Evolutionary conservation across 2,797 vertebrate species (phyloP), one percentile per base, ranked within the genome.

Genomic region (Sternarchorhynchus goeldii): DNA sequence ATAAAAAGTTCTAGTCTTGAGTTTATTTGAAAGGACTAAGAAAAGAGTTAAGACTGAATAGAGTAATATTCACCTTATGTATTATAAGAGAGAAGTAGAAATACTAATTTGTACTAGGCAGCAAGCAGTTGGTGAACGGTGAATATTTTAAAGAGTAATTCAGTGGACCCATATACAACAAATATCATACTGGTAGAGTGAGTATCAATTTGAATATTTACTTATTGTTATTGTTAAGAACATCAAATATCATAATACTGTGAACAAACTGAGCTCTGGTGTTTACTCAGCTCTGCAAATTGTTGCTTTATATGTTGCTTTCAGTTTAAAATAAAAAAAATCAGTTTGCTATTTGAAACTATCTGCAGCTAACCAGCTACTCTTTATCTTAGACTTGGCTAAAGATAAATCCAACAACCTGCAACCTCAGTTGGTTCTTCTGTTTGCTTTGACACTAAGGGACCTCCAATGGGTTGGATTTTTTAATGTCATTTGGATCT

Each of bases 401-500:
- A 20, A 50, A 50, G 45, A 50, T 50, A 14, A 14, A 50, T 68
- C 2, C 45, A 69, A 31, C 14, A 31, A 5, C 45, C n/a, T 66
- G 2, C n/a, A n/a, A 45, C 36, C 36, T 21, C n/a, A 21, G 36
- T 68, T 17, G 6, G 29, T 53, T 68, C 29, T 25, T 53, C 31
- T 53, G 25, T 55, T 69, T 69, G 45, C 45, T 29, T 69, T 69
- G 67, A 69, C 16, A 55, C 21, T 18, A 18, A 6, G 21, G 21
- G 29, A 21, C 16, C 4, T 53, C 5, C 2, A 29, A 41, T 67
- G 39, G 41, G 21, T 36, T 45, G 53, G 45, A 55, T 69, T 69
- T 45, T 55, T 53, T 69, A 69, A 69, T 69, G 67, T 53, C 45
- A 55, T 32, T 55, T 69, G 50, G 45, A 32, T 69, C 45, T 31